These are phyloP conservation scores for Seira ritae DNA, from an alignment of 2,888 invertebrate genomes.

Conservation along the genomic window DNA sequence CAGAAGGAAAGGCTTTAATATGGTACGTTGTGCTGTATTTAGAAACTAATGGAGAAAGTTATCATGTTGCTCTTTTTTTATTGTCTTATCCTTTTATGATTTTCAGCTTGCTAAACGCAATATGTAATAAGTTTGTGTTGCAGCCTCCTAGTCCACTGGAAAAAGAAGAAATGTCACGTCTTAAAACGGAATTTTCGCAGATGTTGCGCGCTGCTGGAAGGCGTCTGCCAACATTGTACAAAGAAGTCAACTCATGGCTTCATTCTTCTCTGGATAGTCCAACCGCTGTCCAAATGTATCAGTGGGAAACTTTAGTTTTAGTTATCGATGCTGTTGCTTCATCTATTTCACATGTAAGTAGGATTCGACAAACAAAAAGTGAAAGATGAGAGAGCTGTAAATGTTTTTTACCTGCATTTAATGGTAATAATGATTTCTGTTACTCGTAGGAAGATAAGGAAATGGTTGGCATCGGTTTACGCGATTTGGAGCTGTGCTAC, in stretches of 20 bases:
- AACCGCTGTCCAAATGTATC: conserved; percentile 62
- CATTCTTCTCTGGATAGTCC: conserved; percentile 63
- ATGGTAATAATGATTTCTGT: not conserved
- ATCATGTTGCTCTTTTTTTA: not conserved
- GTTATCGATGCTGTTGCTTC: conserved; percentile 69
- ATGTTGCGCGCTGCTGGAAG: conserved; percentile 64
- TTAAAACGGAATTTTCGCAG: conserved; percentile 66
- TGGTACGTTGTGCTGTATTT: conserved; percentile 37
- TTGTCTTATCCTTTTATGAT: not conserved
- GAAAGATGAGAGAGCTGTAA: not conserved
- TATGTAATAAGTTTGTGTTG: conserved; percentile 67
- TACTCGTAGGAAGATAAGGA: conserved; percentile 65
- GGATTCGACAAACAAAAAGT: not conserved
- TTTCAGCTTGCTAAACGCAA: conserved; percentile 60
- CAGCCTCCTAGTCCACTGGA: conserved; percentile 45
- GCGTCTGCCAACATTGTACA: conserved; percentile 66
- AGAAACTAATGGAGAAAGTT: not conserved
- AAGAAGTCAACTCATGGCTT: conserved; percentile 67
- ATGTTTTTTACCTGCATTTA: not conserved
- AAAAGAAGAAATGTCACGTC: conserved; percentile 65
- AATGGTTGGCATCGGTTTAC: conserved; percentile 66
- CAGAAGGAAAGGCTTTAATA: conserved; percentile 35
- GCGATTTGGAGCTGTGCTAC: conserved; percentile 67
- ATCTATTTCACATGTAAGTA: conserved; percentile 67
- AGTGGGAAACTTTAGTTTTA: conserved; percentile 70